Percentiles rank a stretch among this genome's conserved stretches.
Conservation (phyloP, 2,797 vertebrate species). For the Syngnathus acus region DNA sequence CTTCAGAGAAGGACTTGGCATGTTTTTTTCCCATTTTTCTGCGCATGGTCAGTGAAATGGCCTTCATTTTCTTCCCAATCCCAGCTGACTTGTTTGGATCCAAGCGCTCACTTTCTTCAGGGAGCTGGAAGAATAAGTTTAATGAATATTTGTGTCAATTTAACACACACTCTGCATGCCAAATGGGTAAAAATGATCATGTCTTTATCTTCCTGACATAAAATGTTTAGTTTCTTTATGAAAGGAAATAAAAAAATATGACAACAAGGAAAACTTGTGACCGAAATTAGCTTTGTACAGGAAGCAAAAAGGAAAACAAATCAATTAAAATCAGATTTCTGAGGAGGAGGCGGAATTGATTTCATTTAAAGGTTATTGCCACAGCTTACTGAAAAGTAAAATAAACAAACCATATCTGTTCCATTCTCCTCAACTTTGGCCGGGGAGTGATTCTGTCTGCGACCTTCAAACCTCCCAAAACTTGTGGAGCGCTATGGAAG, state of each 20-base stretch:
- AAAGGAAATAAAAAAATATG: not conserved
- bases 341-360: not conserved
- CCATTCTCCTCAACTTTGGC: slow-evolving; percentile 72
- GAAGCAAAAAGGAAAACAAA: no score
- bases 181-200: no score
- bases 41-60: slow-evolving; percentile 92
- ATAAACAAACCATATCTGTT: slow-evolving; percentile 50
- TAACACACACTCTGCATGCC: not conserved
- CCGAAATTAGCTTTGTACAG: no score
- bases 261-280: no score
- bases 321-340: not conserved
- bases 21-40: slow-evolving; percentile 88
- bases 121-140: slow-evolving; percentile 36
- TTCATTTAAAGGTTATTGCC: not conserved
- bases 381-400: no score
- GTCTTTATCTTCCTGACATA: not conserved
- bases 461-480: slow-evolving; percentile 89
- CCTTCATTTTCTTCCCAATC: slow-evolving; percentile 90
- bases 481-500: slow-evolving; percentile 83
- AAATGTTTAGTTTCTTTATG: not conserved
- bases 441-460: slow-evolving; percentile 64
- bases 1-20: slow-evolving; percentile 81
- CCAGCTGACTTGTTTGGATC: slow-evolving; percentile 70
- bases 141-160: not conserved
- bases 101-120: slow-evolving; percentile 67